These are phyloP conservation scores for Stichodactyla helianthus DNA, from an alignment of 64 coral and sea anemone species.

Conservation along the genomic window DNA sequence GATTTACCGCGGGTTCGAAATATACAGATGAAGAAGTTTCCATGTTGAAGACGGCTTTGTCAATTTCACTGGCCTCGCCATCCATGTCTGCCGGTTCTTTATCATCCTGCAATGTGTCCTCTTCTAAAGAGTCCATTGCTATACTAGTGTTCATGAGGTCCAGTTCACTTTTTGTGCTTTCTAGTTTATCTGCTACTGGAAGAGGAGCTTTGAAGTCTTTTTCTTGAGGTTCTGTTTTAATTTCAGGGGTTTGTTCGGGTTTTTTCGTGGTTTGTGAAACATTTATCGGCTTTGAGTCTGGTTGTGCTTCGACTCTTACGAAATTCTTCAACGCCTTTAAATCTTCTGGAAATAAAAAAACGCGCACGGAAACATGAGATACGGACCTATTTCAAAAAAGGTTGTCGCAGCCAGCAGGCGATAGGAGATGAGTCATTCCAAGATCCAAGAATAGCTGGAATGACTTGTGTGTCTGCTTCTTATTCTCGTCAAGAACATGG, in stretches of 20 bases:
- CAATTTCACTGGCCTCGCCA: background rate
- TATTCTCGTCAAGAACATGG: too few relatives aligned
- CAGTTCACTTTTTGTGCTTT: background rate
- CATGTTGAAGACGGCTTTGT: conserved; percentile 18
- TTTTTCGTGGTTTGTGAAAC: background rate
- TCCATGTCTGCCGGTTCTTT: background rate
- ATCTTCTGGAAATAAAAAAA: background rate
- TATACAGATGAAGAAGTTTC: conserved; percentile 1
- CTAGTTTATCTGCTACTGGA: background rate
- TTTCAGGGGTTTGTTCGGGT: background rate
- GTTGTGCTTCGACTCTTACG: background rate
- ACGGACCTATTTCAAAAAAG: too few relatives aligned
- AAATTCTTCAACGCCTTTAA: background rate
- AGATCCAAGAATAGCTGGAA: too few relatives aligned
- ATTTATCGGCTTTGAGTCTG: background rate
- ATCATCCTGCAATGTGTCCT: background rate
- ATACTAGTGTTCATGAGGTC: background rate
- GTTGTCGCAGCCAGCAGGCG: too few relatives aligned
- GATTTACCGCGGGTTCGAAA: background rate
- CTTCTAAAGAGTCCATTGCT: conserved; percentile 1
- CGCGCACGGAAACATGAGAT: too few relatives aligned
- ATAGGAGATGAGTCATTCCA: too few relatives aligned
- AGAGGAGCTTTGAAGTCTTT: background rate
- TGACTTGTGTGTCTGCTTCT: too few relatives aligned
- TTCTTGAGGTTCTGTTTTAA: background rate